phyloP scores from a whole-genome alignment of 1,140 invertebrate genomes.

The silkworm (Bombyx mori) region ASM3026992v2 NC_085125.1:10704001-10704500 shows the following conservation, averaged over 20 bases:
- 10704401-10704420: constrained; percentile 56
- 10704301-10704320: constrained; percentile 6
- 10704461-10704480: constrained; percentile 74
- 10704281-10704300: constrained; percentile 12
- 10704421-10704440: constrained; percentile 61
- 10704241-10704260: constrained; percentile 56
- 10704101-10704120: constrained; percentile 42
- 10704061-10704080: constrained; percentile 22
- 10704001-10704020: constrained; percentile 60
- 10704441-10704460: constrained; percentile 48
- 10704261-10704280: constrained; percentile 44
- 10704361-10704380: constrained; percentile 51
- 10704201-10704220: constrained; percentile 57
- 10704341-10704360: constrained; percentile 50
- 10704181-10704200: constrained; percentile 40
- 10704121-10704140: constrained; percentile 55
- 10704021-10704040: constrained; percentile 26
- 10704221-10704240: constrained; percentile 50
- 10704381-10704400: constrained; percentile 25
- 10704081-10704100: constrained; percentile 36
- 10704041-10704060: constrained; percentile 31
- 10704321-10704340: constrained; percentile 38
- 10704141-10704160: constrained; percentile 40
- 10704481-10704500: constrained; percentile 83
- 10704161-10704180: constrained; percentile 22